A percentile compares a stretch with the other conserved stretches of the same genome.
These are phyloP conservation scores for Tauraco erythrolophus DNA, from an alignment of 2,113 vertebrate species.

Conservation along the genomic window DNA sequence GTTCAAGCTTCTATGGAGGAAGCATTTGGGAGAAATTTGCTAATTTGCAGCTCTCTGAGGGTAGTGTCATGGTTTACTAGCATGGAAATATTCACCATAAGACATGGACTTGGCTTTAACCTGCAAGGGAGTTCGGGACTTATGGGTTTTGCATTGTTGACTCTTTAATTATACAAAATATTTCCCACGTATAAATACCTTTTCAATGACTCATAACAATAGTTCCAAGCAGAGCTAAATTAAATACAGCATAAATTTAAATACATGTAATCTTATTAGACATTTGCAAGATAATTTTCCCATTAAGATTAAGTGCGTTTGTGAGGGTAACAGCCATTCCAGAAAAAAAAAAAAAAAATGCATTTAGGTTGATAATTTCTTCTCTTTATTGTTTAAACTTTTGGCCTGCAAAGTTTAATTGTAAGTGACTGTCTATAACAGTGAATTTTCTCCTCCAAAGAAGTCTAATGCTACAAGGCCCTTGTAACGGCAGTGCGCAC, in stretches of 20 bases:
- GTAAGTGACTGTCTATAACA: background rate
- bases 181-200: background rate
- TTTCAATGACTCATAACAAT: background rate
- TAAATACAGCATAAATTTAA: conserved; percentile 16
- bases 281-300: background rate
- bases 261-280: background rate
- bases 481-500: accelerated
- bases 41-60: background rate
- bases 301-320: background rate
- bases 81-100: background rate
- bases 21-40: background rate
- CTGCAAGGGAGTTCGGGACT: background rate
- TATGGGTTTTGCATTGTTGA: background rate
- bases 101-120: background rate
- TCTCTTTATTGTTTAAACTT: background rate
- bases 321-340: background rate
- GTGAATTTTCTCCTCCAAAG: background rate
- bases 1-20: background rate
- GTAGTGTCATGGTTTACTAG: background rate
- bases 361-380: background rate
- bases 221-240: background rate
- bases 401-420: background rate
- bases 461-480: background rate
- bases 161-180: background rate
- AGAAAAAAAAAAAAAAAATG: background rate